Base-by-base conservation (phyloP, 2,113 vertebrate species). In the Clarias batrachus region DNA sequence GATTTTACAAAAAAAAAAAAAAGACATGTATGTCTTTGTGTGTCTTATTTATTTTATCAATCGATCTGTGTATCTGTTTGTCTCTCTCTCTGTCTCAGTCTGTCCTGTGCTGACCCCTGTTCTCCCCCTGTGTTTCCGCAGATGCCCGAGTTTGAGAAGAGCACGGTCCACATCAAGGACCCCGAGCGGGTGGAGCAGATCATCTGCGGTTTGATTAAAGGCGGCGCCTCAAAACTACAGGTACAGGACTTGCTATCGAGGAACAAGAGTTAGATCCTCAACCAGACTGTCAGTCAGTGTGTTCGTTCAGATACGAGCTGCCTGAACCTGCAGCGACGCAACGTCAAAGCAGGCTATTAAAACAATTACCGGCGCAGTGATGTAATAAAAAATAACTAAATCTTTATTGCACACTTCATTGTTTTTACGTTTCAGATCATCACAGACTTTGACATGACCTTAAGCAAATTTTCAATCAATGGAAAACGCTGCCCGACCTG, bases 371-470 rank as follows among this genome's bases (percentile, higher is more conserved):
- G 25, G n/a, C 10, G 12, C 23, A 65, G 62, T n/a, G 62, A 1
- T 25, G 21, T 23, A 0, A 41, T 48, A 8, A 48, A 48, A 48
- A 48, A 48, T 48, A 48, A 48, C 48, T 48, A 8, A 7, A 48
- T 48, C 33, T 33, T 33, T 33, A 33, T 33, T 33, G 30, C 30
- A 19, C 8, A 12, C 12, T 54, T 14, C 2, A 3, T 25, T 37
- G 37, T 37, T 65, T 0, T 70, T 3, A 48, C 48, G 48, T 71
- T 85, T 84, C 30, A 99, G 98, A 95, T 99, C 91, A 99, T 99
- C 94, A 99, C 98, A 92, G 98, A 99, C 94, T 99, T 99, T 90
- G 98, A 99, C 94, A 99, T 99, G 98, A 99, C 98, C 52, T 93
- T 99, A 90, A 99, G 97, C 95, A 96, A 96, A 93, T 99, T 99